phyloP scores from a whole-genome alignment of 2,113 vertebrate species.

The Serinus canaria region DNA sequence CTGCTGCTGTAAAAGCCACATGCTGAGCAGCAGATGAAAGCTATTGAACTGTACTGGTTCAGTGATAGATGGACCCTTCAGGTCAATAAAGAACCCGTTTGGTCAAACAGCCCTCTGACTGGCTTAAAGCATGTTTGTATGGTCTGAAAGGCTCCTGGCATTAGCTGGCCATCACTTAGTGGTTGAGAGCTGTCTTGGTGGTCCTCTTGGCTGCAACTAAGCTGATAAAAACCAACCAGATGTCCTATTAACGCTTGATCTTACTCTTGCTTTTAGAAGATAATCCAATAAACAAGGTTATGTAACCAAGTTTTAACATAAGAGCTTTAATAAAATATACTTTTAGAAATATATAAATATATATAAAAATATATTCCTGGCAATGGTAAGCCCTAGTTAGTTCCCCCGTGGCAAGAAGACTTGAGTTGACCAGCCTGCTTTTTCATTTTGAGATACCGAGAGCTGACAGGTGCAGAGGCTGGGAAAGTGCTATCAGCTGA shows the following conservation, averaged over 20 bases:
- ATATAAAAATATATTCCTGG: neutral
- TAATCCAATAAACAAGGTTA: slow-evolving; percentile 47
- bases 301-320: slow-evolving; percentile 31
- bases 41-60: slow-evolving; percentile 33
- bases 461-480: neutral
- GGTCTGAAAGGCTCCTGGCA: neutral
- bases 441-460: neutral
- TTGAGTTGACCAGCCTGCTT: neutral
- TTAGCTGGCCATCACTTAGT: neutral
- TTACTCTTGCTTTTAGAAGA: slow-evolving; percentile 18
- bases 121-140: neutral
- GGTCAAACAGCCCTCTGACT: neutral
- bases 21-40: slow-evolving; percentile 29
- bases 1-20: neutral
- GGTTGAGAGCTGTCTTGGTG: slow-evolving; percentile 24
- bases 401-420: neutral
- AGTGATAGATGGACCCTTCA: slow-evolving; percentile 27
- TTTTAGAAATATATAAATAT: neutral
- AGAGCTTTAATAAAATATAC: slow-evolving; percentile 31
- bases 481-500: neutral
- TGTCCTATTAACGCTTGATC: slow-evolving; percentile 30
- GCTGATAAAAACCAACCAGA: slow-evolving; percentile 47
- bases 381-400: neutral
- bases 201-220: slow-evolving; percentile 13
- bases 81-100: neutral